Evolutionary conservation across 2,797 vertebrate genomes (phyloP).

Genomic region (Clarias pachynema): DNA sequence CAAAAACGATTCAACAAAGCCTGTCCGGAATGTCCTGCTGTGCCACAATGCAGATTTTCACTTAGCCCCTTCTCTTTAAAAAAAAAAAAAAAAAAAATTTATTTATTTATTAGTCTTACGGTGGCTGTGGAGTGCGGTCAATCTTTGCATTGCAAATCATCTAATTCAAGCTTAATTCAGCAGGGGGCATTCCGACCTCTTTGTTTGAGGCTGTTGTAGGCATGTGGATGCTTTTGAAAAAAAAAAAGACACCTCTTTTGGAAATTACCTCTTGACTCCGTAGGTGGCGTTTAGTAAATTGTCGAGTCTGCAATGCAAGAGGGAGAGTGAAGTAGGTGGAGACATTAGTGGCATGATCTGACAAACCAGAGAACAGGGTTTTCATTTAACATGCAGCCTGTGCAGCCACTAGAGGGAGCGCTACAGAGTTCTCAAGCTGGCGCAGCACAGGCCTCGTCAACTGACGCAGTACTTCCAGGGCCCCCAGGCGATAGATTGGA

Average conservation of each 20-base stretch:
- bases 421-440: slow-evolving; percentile 65
- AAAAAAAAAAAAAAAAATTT: not conserved
- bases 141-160: slow-evolving; percentile 60
- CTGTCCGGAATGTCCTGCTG: slow-evolving; percentile 84
- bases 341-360: slow-evolving; percentile 81
- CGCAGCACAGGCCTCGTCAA: slow-evolving; percentile 57
- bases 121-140: slow-evolving; percentile 48
- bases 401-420: slow-evolving; percentile 78
- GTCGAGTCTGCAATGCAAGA: slow-evolving; percentile 94
- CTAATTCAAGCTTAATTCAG: slow-evolving; percentile 71
- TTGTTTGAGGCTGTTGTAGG: slow-evolving; percentile 80
- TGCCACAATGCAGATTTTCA: slow-evolving; percentile 45
- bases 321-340: slow-evolving; percentile 85
- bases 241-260: slow-evolving; percentile 77
- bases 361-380: slow-evolving; percentile 72
- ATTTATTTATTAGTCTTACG: slow-evolving; percentile 56
- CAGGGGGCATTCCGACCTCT: slow-evolving; percentile 82
- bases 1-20: slow-evolving; percentile 81
- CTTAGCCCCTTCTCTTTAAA: not conserved
- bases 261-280: slow-evolving; percentile 97
- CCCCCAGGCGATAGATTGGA: slow-evolving; percentile 44
- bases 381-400: slow-evolving; percentile 76
- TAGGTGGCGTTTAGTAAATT: slow-evolving; percentile 98
- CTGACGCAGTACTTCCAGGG: slow-evolving; percentile 55
- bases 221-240: slow-evolving; percentile 82